phyloP scores from a whole-genome alignment of 2,888 invertebrate species.

The Cheilosia vulpina region DNA sequence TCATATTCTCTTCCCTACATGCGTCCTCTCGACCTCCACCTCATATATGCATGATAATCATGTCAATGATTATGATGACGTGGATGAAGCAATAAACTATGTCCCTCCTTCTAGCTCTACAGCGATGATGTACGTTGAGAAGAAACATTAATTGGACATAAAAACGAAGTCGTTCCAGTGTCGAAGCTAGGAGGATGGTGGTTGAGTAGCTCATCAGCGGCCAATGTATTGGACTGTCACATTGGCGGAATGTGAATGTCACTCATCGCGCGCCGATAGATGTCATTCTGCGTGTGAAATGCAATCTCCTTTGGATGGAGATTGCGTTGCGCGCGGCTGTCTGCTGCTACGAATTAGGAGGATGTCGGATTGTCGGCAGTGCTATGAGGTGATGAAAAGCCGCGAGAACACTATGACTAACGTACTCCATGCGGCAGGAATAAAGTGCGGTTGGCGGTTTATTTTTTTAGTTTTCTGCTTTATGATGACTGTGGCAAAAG shows the following conservation, averaged over 20 bases:
- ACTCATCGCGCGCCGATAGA: conserved; percentile 54
- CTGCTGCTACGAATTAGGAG: conserved; percentile 6
- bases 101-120: conserved; percentile 21
- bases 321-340: conserved; percentile 6
- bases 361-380: conserved; percentile 9
- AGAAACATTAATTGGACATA: conserved; percentile 69
- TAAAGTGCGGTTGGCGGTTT: conserved; percentile 44
- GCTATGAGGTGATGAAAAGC: conserved; percentile 43
- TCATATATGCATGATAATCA: conserved; percentile 48
- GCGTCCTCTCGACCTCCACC: neutral
- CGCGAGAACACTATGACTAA: conserved; percentile 16
- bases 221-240: conserved; percentile 56
- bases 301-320: conserved; percentile 47
- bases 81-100: conserved; percentile 58
- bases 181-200: conserved; percentile 7
- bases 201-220: conserved; percentile 63
- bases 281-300: conserved; percentile 58
- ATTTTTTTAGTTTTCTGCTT: neutral
- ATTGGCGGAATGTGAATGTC: conserved; percentile 55
- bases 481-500: conserved; percentile 9
- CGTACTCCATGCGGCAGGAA: conserved; percentile 12
- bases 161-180: conserved; percentile 36
- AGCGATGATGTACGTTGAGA: conserved; percentile 47
- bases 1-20: conserved; percentile 17
- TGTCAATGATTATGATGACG: conserved; percentile 68